A percentile compares a stretch with the other conserved stretches of the same genome.
Evolutionary conservation across 2,797 vertebrate genomes (phyloP).

Genomic region (Enteromius viviparus): DNA sequence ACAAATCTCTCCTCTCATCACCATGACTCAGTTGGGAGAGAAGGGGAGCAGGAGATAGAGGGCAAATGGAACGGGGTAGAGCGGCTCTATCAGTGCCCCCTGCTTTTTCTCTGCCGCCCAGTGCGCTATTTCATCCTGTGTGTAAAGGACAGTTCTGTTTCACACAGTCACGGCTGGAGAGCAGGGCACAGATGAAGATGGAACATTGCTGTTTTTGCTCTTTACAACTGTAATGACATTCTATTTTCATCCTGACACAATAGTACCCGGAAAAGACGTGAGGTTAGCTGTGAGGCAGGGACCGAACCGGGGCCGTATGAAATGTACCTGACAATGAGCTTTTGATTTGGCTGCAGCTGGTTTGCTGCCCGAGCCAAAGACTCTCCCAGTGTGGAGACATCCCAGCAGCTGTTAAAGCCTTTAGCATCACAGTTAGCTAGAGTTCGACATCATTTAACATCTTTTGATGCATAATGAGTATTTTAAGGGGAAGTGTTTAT

Average conservation of each 20-base stretch:
- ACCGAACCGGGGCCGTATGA: slow-evolving; percentile 48
- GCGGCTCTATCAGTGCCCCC: slow-evolving; percentile 35
- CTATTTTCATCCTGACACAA: slow-evolving; percentile 67
- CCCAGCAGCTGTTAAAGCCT: not conserved
- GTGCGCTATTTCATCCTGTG: slow-evolving; percentile 53
- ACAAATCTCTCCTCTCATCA: slow-evolving; percentile 69
- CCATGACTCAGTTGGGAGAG: slow-evolving; percentile 57
- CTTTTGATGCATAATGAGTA: not conserved
- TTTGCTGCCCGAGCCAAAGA: slow-evolving; percentile 13
- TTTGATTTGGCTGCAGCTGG: slow-evolving; percentile 42
- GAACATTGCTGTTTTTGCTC: slow-evolving; percentile 69
- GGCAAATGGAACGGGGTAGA: slow-evolving; percentile 35
- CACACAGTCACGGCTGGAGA: slow-evolving; percentile 59
- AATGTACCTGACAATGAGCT: slow-evolving; percentile 61
- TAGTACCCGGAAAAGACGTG: slow-evolving; percentile 65
- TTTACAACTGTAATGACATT: slow-evolving; percentile 71
- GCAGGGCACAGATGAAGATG: slow-evolving; percentile 71
- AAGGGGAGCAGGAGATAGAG: slow-evolving; percentile 42
- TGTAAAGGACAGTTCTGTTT: slow-evolving; percentile 66
- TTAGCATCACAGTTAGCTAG: slow-evolving; percentile 9
- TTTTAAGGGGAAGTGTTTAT: not conserved
- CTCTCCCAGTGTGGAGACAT: slow-evolving; percentile 17
- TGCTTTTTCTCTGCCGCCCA: slow-evolving; percentile 9
- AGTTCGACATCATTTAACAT: slow-evolving; percentile 19
- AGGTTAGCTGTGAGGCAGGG: slow-evolving; percentile 65